A percentile compares a stretch with the other conserved stretches of the same genome.
These are phyloP conservation scores for Ictidomys tridecemlineatus DNA, from an alignment of 2,113 vertebrate genomes.

Conservation along the genomic window DNA sequence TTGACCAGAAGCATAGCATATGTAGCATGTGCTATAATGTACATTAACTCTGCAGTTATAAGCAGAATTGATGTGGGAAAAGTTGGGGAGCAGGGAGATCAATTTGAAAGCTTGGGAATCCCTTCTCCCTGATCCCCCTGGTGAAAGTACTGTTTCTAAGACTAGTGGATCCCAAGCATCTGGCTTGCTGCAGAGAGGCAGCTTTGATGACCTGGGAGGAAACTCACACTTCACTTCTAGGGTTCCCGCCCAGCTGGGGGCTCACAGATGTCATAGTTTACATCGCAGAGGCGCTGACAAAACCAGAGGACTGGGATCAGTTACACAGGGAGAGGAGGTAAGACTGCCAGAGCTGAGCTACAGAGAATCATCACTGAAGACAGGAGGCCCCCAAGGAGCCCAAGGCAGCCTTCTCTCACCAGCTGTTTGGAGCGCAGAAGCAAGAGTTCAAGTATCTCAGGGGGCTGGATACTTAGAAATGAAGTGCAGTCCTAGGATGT, in stretches of 20 bases:
- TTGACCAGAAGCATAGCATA: constrained; percentile 23
- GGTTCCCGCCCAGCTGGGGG: background rate
- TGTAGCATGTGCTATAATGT: background rate
- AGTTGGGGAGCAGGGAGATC: background rate
- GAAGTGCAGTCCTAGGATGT: background rate
- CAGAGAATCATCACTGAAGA: constrained; percentile 66
- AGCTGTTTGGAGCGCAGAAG: constrained; percentile 6
- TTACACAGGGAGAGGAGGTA: constrained; percentile 46
- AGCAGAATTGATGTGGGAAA: constrained; percentile 41
- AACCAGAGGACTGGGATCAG: constrained; percentile 56
- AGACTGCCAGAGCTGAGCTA: constrained; percentile 41
- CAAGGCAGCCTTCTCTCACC: constrained; percentile 14
- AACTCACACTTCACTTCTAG: constrained; percentile 56
- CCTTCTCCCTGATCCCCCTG: background rate
- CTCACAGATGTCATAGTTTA: constrained; percentile 25
- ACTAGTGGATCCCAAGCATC: background rate
- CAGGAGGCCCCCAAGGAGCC: constrained; percentile 16
- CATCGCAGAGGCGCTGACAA: constrained; percentile 71
- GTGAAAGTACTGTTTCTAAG: constrained; percentile 41
- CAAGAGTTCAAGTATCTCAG: background rate
- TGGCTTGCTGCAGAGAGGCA: background rate
- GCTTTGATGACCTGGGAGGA: constrained; percentile 20
- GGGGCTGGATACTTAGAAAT: background rate
- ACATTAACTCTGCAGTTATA: constrained; percentile 25
- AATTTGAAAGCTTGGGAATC: constrained; percentile 28